phyloP scores from a whole-genome alignment of 2,113 vertebrate genomes.

The Aldabrachelys gigantea region DNA sequence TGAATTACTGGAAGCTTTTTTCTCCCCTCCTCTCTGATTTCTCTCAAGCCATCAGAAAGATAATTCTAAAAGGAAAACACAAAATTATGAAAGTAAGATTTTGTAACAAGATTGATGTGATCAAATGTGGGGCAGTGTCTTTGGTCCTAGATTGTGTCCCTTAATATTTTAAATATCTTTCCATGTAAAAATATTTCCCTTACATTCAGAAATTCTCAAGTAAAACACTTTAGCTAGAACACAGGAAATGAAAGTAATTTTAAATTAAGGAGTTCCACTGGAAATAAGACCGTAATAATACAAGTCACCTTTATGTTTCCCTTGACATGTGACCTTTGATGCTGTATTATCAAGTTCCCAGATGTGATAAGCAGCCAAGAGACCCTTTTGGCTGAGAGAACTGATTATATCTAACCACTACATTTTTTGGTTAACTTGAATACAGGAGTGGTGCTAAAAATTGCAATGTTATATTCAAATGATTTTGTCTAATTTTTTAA shows the following conservation, averaged over 20 bases:
- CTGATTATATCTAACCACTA: background rate
- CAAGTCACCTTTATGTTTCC: background rate
- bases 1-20: background rate
- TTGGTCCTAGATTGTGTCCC: background rate
- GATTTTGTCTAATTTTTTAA: background rate
- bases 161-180: background rate
- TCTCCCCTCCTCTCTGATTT: background rate
- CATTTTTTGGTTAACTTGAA: background rate
- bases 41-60: background rate
- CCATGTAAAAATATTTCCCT: background rate
- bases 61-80: background rate
- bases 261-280: background rate
- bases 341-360: background rate
- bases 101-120: background rate
- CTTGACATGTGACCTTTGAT: background rate
- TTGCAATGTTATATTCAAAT: background rate
- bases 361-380: background rate
- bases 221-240: background rate
- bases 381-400: background rate
- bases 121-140: background rate
- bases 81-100: background rate
- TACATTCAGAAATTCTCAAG: background rate
- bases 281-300: background rate
- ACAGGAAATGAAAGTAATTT: background rate
- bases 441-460: background rate